phyloP scores from a whole-genome alignment of 2,797 vertebrate species.

The Enteromius afrohamiltoni region DNA sequence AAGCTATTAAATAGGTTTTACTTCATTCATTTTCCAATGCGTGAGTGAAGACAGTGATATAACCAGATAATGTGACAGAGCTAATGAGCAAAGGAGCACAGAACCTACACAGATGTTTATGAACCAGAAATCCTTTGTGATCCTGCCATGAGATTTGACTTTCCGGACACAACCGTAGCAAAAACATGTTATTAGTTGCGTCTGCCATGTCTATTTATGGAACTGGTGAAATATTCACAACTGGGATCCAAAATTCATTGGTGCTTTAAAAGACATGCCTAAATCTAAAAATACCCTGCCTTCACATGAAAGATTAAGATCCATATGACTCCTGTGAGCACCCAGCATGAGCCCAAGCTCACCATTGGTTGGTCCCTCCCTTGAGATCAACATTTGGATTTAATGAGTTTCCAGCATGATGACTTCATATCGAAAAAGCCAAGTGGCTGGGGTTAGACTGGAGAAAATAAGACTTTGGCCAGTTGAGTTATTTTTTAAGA shows the following conservation, averaged over 20 bases:
- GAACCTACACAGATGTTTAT: background rate
- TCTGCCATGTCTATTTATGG: conserved; percentile 62
- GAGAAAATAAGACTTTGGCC: conserved; percentile 28
- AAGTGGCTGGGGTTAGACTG: conserved; percentile 11
- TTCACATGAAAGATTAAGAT: conserved; percentile 72
- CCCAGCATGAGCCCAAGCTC: background rate
- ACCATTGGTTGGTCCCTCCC: background rate
- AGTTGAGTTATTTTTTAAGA: conserved; percentile 6
- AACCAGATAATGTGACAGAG: background rate
- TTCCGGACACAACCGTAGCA: conserved; percentile 8
- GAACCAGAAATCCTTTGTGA: background rate
- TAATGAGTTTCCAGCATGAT: conserved; percentile 29
- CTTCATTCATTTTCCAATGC: background rate
- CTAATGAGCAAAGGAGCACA: background rate
- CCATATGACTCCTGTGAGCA: conserved; percentile 52
- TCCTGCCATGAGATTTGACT: background rate
- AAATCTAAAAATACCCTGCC: conserved; percentile 71
- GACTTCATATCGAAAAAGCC: conserved; percentile 21
- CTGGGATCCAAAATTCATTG: conserved; percentile 70
- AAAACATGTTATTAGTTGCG: conserved; percentile 50
- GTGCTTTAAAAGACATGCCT: conserved; percentile 57
- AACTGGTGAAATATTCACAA: conserved; percentile 72
- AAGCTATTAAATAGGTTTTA: background rate
- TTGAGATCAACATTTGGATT: conserved; percentile 37
- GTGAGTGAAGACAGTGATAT: background rate